These are phyloP conservation scores for Tuta absoluta DNA, from an alignment of 2,888 invertebrate species.

Conservation along the genomic window DNA sequence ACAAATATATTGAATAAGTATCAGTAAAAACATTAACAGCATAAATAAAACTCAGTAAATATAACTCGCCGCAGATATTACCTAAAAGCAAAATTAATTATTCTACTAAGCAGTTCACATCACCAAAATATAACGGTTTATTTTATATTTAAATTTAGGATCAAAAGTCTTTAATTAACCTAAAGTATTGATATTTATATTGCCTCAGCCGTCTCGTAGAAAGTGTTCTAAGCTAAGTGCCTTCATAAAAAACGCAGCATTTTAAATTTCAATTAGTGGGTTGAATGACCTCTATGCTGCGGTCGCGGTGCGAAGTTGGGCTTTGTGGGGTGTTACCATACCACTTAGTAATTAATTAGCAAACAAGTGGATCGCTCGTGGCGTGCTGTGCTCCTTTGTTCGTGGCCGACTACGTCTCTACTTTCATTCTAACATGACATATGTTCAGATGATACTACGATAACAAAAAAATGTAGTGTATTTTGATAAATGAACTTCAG, in stretches of 20 bases:
- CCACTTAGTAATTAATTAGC: slow-evolving; percentile 14
- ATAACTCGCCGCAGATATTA: background rate
- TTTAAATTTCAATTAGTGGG: slow-evolving; percentile 54
- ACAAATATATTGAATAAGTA: too few species aligned
- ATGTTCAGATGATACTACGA: background rate
- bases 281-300: slow-evolving; percentile 45
- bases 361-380: slow-evolving; percentile 17
- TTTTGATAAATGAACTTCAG: background rate
- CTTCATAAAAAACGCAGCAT: slow-evolving; percentile 40
- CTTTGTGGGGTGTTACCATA: slow-evolving; percentile 7
- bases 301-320: slow-evolving; percentile 8
- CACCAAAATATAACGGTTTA: background rate
- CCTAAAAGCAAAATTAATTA: background rate
- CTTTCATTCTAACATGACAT: slow-evolving; percentile 5
- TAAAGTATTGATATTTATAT: background rate
- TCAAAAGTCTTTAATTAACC: background rate
- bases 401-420: background rate
- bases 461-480: background rate
- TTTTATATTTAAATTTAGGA: background rate
- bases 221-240: slow-evolving; percentile 17
- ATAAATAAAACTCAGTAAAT: background rate
- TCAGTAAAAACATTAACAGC: too few species aligned
- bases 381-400: slow-evolving; percentile 1
- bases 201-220: background rate
- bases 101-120: background rate